Base-by-base conservation (phyloP, 2,888 invertebrate species). In the Syrista parreyssii region DNA sequence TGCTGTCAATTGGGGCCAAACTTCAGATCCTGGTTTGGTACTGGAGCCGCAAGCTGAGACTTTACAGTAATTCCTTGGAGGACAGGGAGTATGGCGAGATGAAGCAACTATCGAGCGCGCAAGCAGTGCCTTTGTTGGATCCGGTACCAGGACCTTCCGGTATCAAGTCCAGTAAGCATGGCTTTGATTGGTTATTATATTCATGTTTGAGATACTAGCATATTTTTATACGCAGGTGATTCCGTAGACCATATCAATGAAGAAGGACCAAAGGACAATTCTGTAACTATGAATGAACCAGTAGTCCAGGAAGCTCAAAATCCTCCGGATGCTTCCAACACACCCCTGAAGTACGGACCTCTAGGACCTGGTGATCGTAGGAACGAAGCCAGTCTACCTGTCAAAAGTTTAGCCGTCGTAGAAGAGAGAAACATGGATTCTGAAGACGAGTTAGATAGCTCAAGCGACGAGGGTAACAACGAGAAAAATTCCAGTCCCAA, bases 11-110 rank as follows among this genome's bases (percentile, higher is more conserved):
- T 1, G 92, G 92, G 23, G 87, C 92, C 1, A 68, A 92, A 4
- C 91, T 93, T 32, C 93, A 93, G 81, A 83, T 92, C 1, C 76
- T 93, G 1, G 92, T 93, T 1, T 93, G 91, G 82, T 86, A 92
- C 73, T 92, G 92, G 75, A 90, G 91, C 30, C 90, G 91, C 78
- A 91, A 93, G 80, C 84, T 93, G 34, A 85, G 88, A 31, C 77
- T 92, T 0, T 92, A 92, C 79, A 86, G 75, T 55, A 73, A 68
- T 68, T 75, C 68, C 1, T 11, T 32, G 12, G 71, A 12, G 3
- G 71, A 71, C 0, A 33, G 23, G 3, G 71, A 71, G 15, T 9
- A 23, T 23, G 23, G 23, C 23, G 55, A 55, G 55, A 55, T 55
- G 55, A 55, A 55, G 55, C 9, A 9, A 9, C 55, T 55, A 9